These are phyloP conservation scores for Pandion haliaetus DNA, from an alignment of 2,113 vertebrate species.

Conservation along the genomic window DNA sequence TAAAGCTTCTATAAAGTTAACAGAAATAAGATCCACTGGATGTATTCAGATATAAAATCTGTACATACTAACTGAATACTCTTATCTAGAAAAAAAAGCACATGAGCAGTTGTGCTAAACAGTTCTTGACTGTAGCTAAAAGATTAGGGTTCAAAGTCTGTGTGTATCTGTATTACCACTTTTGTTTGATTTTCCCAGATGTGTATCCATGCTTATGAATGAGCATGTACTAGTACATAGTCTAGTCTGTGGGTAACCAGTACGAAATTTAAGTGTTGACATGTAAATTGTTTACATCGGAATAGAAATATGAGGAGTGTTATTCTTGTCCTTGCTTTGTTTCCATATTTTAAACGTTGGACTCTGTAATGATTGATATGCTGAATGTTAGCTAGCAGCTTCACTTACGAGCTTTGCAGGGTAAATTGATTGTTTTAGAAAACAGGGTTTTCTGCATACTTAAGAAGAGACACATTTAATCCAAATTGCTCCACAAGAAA, in stretches of 20 bases:
- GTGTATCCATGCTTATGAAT: background rate
- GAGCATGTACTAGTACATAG: background rate
- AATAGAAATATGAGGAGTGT: background rate
- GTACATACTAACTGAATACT: background rate
- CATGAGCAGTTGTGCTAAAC: background rate
- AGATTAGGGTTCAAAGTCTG: background rate
- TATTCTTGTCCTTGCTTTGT: background rate
- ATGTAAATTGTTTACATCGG: background rate
- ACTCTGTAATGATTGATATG: background rate
- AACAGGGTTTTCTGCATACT: background rate
- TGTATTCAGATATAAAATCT: background rate
- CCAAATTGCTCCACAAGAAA: background rate
- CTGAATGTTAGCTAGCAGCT: background rate
- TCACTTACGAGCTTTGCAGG: background rate
- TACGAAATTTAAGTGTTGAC: background rate
- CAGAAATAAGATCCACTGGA: background rate
- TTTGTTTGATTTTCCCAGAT: background rate
- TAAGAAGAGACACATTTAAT: background rate
- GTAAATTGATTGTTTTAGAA: background rate
- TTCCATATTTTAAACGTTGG: background rate
- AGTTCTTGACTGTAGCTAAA: background rate
- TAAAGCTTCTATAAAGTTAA: background rate
- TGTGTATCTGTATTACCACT: background rate
- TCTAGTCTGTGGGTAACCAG: background rate
- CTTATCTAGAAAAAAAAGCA: background rate